phyloP scores from a whole-genome alignment of 2,797 vertebrate genomes.

The Propithecus deckenii region DNA sequence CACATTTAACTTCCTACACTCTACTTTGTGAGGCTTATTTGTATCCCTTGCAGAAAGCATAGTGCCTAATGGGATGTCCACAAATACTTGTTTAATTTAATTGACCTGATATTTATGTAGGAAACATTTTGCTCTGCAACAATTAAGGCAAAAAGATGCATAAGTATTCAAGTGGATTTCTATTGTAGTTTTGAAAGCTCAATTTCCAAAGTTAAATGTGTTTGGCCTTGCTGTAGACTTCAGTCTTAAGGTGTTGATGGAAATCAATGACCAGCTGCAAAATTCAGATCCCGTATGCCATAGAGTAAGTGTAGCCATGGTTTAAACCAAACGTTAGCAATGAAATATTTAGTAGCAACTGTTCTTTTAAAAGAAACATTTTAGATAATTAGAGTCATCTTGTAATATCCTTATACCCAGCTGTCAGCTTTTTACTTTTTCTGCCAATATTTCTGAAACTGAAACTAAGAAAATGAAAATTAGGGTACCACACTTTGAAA shows the following conservation, averaged over 20 bases:
- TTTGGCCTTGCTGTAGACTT: slow-evolving; percentile 34
- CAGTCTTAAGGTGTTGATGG: slow-evolving; percentile 67
- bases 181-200: slow-evolving; percentile 38
- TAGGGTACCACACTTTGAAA: slow-evolving; percentile 58
- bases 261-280: slow-evolving; percentile 72
- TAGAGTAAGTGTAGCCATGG: slow-evolving; percentile 48
- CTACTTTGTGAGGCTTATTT: neutral
- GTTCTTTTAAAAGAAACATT: slow-evolving; percentile 79
- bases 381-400: slow-evolving; percentile 76
- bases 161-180: slow-evolving; percentile 23
- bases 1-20: neutral
- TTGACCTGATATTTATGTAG: neutral
- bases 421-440: slow-evolving; percentile 76
- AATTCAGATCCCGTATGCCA: slow-evolving; percentile 48
- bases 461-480: slow-evolving; percentile 70
- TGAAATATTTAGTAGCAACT: slow-evolving; percentile 79
- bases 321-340: slow-evolving; percentile 71
- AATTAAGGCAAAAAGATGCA: neutral
- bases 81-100: slow-evolving; percentile 36
- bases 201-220: slow-evolving; percentile 46
- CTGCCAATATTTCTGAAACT: slow-evolving; percentile 74
- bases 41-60: slow-evolving; percentile 19
- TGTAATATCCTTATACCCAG: slow-evolving; percentile 73
- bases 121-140: slow-evolving; percentile 38
- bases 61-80: neutral